Evolutionary conservation across 2,888 invertebrate genomes (phyloP), one percentile per base, ranked within the genome.

Genomic region (Lycia hirtaria): DNA sequence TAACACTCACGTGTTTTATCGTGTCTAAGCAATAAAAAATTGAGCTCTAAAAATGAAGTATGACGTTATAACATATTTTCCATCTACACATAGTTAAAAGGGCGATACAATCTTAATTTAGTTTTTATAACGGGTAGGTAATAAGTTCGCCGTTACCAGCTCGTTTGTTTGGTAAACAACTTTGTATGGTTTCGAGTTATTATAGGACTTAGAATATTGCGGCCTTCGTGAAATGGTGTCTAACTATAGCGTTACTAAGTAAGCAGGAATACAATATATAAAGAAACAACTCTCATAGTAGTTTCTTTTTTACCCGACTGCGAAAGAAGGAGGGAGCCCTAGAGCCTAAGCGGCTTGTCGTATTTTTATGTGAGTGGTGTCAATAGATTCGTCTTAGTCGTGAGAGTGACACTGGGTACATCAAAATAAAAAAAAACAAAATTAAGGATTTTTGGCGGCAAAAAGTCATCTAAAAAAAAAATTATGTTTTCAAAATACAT

Each of bases 111-210:
- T 43, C 47, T 32, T 32, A 53, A 43, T 53, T 43, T 44, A 35
- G 52, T 43, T 58, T 57, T 52, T 41, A 52, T 32, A 37, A 30
- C 52, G 28, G 19, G 41, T 52, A 33, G 19, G 41, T 52, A 52
- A 52, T 57, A 52, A 52, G 43, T 53, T 43, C 5, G 35, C 20
- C 33, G 30, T 48, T 19, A 22, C 28, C 35, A 17, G 22, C 32
- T 32, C 20, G 35, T 57, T 51, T 48, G 48, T 48, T 53, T 43
- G 1, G 14, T 41, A 15, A 58, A 48, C 48, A 48, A 52, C 52
- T 48, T 43, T 52, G 48, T 58, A 56, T n/a, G 57, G 43, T 35
- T 52, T 57, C 44, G 7, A 20, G 37, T 37, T 56, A 44, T 44
- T 44, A 49, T 37, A 26, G 19, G 10, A 38, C 20, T 48, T 33